Base-by-base conservation (phyloP, 1,140 invertebrate genomes). In the Magallana angulata region DNA sequence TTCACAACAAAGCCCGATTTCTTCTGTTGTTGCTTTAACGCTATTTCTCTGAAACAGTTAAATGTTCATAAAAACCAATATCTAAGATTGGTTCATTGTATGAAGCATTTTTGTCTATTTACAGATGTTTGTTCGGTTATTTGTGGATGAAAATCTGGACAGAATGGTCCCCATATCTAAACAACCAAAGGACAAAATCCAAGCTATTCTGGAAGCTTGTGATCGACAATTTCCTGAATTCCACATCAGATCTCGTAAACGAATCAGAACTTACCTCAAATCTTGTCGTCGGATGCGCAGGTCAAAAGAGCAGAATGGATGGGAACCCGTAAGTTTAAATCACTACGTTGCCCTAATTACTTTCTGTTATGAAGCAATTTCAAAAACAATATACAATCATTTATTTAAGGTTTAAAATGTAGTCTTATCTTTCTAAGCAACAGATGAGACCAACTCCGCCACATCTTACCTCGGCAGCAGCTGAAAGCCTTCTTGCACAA, bases 161-260 rank as follows among this genome's bases (percentile, higher is more conserved):
- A 96, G 98, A 92, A 98, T 98, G 95, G 98, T 99, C 88, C 98
- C 98, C 83, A 99, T 99, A 92, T 99, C 98, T 57, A 98, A 99
- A 94, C 98, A 99, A 95, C 98, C 98, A 6, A 99, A 99, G 94
- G 98, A 99, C 94, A 99, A 99, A 96, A 98, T 99, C 89, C 98
- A 99, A 94, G 98, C 98, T 11, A 99, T 99, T 93, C 98, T 99
- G 91, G 98, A 99, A 93, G 98, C 98, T 7, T 99, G 98, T 95
- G 97, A 98, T 87, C 96, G 98, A 91, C 98, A 99, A 95, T 99
- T 99, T 94, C 98, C 98, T 68, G 98, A 99, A 96, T 99, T 98
- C 94, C 97, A 98, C 62, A 98, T 98, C 94, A 96, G 98, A 86
- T 98, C 98, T 76, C 96, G 98, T 89, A 99, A 99, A 95, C 96